phyloP scores from a whole-genome alignment of 2,888 invertebrate species.

The Chymomyza procnemis region DNA sequence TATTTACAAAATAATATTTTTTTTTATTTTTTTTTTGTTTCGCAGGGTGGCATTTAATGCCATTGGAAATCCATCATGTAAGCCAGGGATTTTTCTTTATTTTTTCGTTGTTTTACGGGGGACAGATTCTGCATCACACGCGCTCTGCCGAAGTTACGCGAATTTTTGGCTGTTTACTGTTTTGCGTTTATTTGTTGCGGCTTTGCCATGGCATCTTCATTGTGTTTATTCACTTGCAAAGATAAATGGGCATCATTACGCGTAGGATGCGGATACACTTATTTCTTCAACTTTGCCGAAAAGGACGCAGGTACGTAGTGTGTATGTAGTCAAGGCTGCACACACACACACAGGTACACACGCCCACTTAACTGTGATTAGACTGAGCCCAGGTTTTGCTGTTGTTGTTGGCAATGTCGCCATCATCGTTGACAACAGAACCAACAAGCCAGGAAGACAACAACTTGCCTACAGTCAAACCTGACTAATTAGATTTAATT shows the following conservation, averaged over 20 bases:
- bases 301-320: neutral
- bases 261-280: neutral
- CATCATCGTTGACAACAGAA: neutral
- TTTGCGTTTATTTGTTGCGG: neutral
- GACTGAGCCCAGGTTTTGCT: constrained; percentile 6
- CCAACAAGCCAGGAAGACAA: neutral
- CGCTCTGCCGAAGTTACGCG: neutral
- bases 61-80: constrained; percentile 67
- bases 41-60: constrained; percentile 39
- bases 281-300: neutral
- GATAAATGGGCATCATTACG: constrained; percentile 46
- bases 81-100: constrained; percentile 42
- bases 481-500: neutral
- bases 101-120: neutral
- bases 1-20: constrained; percentile 68
- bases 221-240: constrained; percentile 51
- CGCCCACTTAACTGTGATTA: neutral
- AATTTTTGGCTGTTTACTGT: neutral
- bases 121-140: neutral
- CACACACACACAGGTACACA: constrained; percentile 12
- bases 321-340: neutral
- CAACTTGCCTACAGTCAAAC: neutral
- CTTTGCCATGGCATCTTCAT: constrained; percentile 2
- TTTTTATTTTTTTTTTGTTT: too few relatives aligned
- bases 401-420: constrained; percentile 5